Evolutionary conservation across 2,113 vertebrate species (phyloP), one percentile per base, ranked within the genome.

Genomic region (Chaetorhynchus papuensis): DNA sequence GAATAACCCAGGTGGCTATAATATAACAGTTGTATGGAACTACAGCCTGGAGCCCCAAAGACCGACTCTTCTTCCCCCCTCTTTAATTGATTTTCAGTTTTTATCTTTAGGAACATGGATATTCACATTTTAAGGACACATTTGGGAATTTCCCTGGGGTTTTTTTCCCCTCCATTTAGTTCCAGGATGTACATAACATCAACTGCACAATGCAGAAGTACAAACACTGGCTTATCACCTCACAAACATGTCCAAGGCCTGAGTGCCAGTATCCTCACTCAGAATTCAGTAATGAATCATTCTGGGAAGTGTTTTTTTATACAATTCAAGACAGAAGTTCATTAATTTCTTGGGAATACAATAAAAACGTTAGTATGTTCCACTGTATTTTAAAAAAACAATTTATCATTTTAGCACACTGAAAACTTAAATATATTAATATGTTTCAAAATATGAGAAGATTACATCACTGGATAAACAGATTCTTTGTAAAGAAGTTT

Each of bases 351-450:
- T 20, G 1, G 15, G 3, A 49, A 45, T 4, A 69, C 2, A 26
- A 15, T 6, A 28, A 33, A 86, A 72, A 12, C 2, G 1, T 63
- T 28, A 53, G 15, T 10, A 27, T 0, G 1, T 10, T 70, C 45
- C 42, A 31, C 7, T 24, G 15, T 2, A 18, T 7, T 14, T 37
- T 28, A 27, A 9, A 52, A 68, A 71, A 31, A 9, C 1, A 60
- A 13, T 5, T 1, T 4, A 16, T 0, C 1, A 60, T 14, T 77
- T 79, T 39, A 39, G 17, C 14, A 44, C 5, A 41, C 1, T 27
- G 9, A 30, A 37, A 22, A 26, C 26, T 75, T 15, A 11, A 41
- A 41, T 20, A 2, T 11, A 52, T 6, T 27, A 70, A 9, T 5
- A 19, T 0, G 2, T 15, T 70, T 78, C 16, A 50, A 80, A 87